These are phyloP conservation scores for Popillia japonica DNA, from an alignment of 1,140 invertebrate genomes.

Conservation along the genomic window DNA sequence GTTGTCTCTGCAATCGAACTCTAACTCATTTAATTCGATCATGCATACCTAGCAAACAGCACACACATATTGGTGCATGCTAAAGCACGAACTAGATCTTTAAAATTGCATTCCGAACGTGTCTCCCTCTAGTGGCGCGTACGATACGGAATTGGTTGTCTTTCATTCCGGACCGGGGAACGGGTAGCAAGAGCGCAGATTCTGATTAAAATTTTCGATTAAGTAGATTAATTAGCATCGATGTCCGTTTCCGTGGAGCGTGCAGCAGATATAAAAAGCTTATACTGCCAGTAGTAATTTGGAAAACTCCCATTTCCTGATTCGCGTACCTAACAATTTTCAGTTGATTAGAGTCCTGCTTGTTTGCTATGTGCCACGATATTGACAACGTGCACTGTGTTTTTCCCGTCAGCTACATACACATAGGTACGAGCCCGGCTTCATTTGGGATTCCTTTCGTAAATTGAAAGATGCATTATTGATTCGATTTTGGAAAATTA, in stretches of 20 bases:
- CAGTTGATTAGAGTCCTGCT: constrained; percentile 39
- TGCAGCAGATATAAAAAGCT: constrained; percentile 42
- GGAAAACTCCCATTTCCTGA: constrained; percentile 46
- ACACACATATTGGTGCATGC: background rate
- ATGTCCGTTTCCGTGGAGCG: constrained; percentile 38
- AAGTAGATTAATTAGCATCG: constrained; percentile 46
- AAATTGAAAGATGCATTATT: constrained; percentile 11
- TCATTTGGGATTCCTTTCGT: background rate
- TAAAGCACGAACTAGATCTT: background rate
- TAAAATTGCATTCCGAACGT: constrained; percentile 21
- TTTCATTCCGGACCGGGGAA: constrained; percentile 11
- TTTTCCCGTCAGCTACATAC: background rate
- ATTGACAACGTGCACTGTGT: background rate
- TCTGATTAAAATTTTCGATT: constrained; percentile 46
- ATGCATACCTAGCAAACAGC: background rate
- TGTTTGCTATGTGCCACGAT: background rate
- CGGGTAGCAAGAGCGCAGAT: background rate
- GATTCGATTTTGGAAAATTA: background rate
- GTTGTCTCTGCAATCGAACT: background rate
- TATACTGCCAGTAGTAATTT: constrained; percentile 37
- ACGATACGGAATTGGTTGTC: constrained; percentile 9
- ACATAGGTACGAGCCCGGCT: background rate
- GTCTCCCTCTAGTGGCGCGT: background rate
- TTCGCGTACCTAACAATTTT: constrained; percentile 43
- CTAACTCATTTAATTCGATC: background rate